These are phyloP conservation scores for Zaprionus nigranus DNA, from an alignment of 1,140 invertebrate genomes.

Conservation along the genomic window DNA sequence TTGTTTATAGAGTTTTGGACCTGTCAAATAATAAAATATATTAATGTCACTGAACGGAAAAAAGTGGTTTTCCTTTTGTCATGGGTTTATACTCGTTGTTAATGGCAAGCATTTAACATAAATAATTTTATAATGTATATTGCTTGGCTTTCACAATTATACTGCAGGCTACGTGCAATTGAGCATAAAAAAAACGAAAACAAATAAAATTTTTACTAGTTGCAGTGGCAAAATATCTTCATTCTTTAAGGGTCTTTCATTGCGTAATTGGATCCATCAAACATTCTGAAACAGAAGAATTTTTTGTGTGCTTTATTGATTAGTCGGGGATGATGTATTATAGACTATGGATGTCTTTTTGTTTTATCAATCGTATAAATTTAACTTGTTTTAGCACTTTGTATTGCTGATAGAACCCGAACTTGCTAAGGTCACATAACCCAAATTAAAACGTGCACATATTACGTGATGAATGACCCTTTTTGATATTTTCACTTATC, in stretches of 20 bases:
- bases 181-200: slow-evolving; percentile 22
- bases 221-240: background rate
- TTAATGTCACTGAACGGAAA: background rate
- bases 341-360: background rate
- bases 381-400: background rate
- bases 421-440: too few species aligned
- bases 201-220: background rate
- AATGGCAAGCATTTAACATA: slow-evolving; percentile 60
- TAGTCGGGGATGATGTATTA: too few species aligned
- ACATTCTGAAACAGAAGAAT: background rate
- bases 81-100: slow-evolving; percentile 54
- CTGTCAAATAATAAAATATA: slow-evolving; percentile 85
- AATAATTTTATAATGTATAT: slow-evolving; percentile 7
- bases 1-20: slow-evolving; percentile 98
- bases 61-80: background rate
- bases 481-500: background rate
- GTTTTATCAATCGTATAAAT: background rate
- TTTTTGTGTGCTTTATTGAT: background rate
- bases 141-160: slow-evolving; percentile 10
- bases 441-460: background rate
- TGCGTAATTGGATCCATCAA: background rate
- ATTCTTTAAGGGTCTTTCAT: slow-evolving; percentile 6
- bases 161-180: slow-evolving; percentile 60
- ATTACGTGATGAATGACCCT: slow-evolving; percentile 16
- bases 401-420: background rate